Conservation (phyloP, 1,140 invertebrate species). For the Ptiloglossa arizonensis region DNA sequence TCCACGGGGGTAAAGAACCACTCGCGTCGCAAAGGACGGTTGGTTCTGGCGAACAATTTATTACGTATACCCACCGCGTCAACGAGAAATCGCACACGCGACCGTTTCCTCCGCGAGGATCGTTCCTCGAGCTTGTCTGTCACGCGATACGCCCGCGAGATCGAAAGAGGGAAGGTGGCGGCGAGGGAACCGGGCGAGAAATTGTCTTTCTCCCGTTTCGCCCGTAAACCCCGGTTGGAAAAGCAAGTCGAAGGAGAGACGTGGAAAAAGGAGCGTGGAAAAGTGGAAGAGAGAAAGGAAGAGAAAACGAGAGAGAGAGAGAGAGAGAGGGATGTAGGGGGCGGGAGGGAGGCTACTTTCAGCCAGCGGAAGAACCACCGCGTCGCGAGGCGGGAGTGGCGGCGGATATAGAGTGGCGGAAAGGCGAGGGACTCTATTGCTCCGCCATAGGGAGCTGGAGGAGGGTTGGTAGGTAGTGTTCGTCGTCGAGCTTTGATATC, state of each 20-base stretch:
- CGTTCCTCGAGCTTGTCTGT: slow-evolving; percentile 41
- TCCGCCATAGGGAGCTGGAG: slow-evolving; percentile 6
- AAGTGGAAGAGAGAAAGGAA: not conserved
- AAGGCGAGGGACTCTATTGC: slow-evolving; percentile 63
- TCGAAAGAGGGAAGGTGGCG: slow-evolving; percentile 28
- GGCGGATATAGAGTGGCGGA: slow-evolving; percentile 64
- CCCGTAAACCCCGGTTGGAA: not conserved
- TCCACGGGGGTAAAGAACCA: slow-evolving; percentile 7
- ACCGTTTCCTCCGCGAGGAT: slow-evolving; percentile 37
- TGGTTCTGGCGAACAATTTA: slow-evolving; percentile 53
- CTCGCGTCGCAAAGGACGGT: slow-evolving; percentile 22
- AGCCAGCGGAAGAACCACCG: slow-evolving; percentile 50
- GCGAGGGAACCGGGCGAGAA: slow-evolving; percentile 57
- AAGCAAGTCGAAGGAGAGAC: not conserved
- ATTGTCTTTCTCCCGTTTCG: slow-evolving; percentile 45
- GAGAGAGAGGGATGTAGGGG: no score
- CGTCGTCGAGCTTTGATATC: slow-evolving; percentile 62
- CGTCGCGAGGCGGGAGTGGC: slow-evolving; percentile 51
- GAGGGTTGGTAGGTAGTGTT: slow-evolving; percentile 11
- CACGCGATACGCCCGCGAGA: slow-evolving; percentile 41
- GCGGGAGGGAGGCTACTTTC: slow-evolving; percentile 60
- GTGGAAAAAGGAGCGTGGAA: not conserved
- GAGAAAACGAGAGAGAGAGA: no score
- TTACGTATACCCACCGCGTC: no score
- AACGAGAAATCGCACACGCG: slow-evolving; percentile 12